Percentiles rank a stretch among this genome's conserved stretches.
Evolutionary conservation across 2,888 invertebrate genomes (phyloP).

Genomic region (Tenthredo mesomela): DNA sequence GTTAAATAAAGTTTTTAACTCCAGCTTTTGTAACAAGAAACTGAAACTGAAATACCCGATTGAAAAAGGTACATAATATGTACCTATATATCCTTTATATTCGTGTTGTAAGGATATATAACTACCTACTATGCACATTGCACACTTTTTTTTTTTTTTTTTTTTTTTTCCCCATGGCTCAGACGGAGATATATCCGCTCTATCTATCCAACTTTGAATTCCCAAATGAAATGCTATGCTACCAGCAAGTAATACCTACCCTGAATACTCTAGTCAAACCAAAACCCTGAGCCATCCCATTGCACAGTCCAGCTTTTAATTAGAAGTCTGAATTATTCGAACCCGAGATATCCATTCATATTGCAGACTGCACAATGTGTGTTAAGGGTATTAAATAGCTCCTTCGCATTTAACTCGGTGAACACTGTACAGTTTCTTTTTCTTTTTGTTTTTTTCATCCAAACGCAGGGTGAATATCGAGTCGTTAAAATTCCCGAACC

Average conservation of each 20-base stretch:
- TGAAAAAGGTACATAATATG: slow-evolving; percentile 27
- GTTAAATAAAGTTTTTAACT: slow-evolving; percentile 17
- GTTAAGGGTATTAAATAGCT: background rate
- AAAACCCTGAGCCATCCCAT: background rate
- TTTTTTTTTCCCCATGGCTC: background rate
- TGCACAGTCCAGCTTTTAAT: slow-evolving; percentile 36
- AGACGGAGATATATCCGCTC: background rate
- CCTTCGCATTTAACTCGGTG: background rate
- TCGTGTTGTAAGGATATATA: background rate
- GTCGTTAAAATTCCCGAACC: background rate
- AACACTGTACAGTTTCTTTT: background rate
- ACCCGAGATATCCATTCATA: slow-evolving; percentile 10
- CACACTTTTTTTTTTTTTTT: too few relatives aligned
- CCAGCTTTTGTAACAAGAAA: background rate
- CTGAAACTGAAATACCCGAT: background rate
- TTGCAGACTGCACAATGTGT: background rate
- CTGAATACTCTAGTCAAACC: background rate
- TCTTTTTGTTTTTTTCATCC: background rate
- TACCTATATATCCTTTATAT: background rate
- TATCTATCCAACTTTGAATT: slow-evolving; percentile 38
- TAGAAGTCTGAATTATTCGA: slow-evolving; percentile 50
- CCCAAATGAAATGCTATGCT: background rate
- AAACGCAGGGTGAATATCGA: background rate
- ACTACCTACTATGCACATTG: too few relatives aligned
- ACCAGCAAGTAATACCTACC: background rate